Base-by-base conservation (phyloP, 2,888 invertebrate genomes). In the Tinea semifulvella region DNA sequence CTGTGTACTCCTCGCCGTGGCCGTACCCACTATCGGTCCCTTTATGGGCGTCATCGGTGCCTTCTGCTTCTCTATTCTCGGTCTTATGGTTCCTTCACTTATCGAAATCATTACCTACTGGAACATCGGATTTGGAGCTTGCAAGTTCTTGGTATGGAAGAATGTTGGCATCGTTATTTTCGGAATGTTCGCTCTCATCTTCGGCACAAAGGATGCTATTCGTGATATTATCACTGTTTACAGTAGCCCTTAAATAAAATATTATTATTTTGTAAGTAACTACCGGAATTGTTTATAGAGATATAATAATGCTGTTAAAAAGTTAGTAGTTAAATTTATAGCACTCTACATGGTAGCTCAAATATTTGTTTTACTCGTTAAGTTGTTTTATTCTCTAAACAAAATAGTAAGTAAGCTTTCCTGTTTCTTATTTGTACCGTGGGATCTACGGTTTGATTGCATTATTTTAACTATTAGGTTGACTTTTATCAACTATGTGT, bases 41-140 rank as follows among this genome's bases (percentile, higher is more conserved):
- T 93, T 97, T 64, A 94, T 97, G 68, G 90, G 92, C 5, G 83
- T 97, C 40, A 95, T 97, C 51, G 97, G 97, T 52, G 95, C 96
- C 35, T 90, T 96, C 61, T 95, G 95, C 62, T 94, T 95, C 65
- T 94, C 96, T 6, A 89, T 94, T 52, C 85, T 97, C 16, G 96
- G 96, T 11, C 87, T 97, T 25, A 87, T 96, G 45, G 88, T 92
- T 42, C 97, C 97, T 1, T 92, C 85, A 2, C 82, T 91, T 47
- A 90, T 97, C 50, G 95, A 96, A 75, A 84, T 91, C 3, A 83
- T 95, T 49, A 92, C 92, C 0, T 92, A 86, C 65, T 94, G 94
- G 93, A 88, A 93, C 46, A 85, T 87, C 51, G 92, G 92, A 28
- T 92, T 90, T 49, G 92, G 92, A 4, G 72, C 77, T 36, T 83